Percentiles rank a stretch among this genome's conserved stretches.
These are phyloP conservation scores for Incurvaria masculella DNA, from an alignment of 2,888 invertebrate genomes.

Conservation along the genomic window DNA sequence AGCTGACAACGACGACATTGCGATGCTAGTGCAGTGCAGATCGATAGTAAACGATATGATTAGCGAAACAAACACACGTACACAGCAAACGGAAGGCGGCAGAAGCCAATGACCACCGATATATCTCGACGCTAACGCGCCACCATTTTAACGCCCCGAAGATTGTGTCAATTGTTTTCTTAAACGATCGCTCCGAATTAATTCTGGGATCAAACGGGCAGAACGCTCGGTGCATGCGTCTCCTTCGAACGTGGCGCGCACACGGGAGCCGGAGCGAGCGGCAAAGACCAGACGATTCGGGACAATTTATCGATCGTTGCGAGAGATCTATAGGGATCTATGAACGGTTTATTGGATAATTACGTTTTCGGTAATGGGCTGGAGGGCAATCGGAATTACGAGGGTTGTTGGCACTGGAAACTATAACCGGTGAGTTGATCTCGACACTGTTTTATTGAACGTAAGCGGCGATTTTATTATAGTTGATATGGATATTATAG, in stretches of 20 bases:
- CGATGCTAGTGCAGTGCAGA: no score
- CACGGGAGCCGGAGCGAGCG: no score
- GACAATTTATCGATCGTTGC: not conserved
- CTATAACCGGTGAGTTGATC: no score
- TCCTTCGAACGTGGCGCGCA: not conserved
- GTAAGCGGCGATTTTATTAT: no score
- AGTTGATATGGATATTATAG: no score
- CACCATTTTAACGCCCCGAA: not conserved
- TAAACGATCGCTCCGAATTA: not conserved
- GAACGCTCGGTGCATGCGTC: not conserved
- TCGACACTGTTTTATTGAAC: no score
- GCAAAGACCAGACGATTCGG: no score
- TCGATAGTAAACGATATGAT: not conserved
- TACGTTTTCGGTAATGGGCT: not conserved
- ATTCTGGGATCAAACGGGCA: not conserved
- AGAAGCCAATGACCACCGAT: not conserved
- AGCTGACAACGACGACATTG: no score
- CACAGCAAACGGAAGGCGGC: not conserved
- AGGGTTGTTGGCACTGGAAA: not conserved
- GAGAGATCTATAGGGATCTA: not conserved
- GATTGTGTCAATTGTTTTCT: not conserved
- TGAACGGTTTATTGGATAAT: not conserved
- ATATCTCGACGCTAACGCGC: not conserved
- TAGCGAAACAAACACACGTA: not conserved
- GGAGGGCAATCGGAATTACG: not conserved